phyloP scores from a whole-genome alignment of 2,888 invertebrate species.

The Pelosia muscerda region DNA sequence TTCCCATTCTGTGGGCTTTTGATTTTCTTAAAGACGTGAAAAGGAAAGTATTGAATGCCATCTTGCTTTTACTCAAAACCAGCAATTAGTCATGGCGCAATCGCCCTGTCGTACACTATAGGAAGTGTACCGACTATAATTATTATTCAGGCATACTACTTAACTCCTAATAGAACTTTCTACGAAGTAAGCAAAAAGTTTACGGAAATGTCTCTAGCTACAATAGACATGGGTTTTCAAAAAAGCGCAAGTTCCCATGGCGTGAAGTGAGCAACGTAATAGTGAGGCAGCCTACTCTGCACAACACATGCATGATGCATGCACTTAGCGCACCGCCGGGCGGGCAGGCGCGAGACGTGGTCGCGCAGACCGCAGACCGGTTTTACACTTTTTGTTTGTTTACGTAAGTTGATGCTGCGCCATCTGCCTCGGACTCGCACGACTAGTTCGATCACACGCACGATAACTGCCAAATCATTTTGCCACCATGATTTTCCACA shows the following conservation, averaged over 20 bases:
- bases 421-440: constrained; percentile 13
- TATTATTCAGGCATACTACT: constrained; percentile 38
- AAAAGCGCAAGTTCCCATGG: constrained; percentile 60
- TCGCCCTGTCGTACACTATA: constrained; percentile 28
- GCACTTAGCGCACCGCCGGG: constrained; percentile 23
- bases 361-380: constrained; percentile 21
- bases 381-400: constrained; percentile 31
- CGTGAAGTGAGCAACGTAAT: constrained; percentile 44
- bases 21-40: neutral
- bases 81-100: constrained; percentile 18
- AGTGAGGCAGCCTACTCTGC: constrained; percentile 17
- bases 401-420: constrained; percentile 19
- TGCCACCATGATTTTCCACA: neutral
- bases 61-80: constrained; percentile 22
- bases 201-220: constrained; percentile 36
- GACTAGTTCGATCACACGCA: constrained; percentile 30
- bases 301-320: too few species aligned
- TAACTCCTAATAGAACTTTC: constrained; percentile 59
- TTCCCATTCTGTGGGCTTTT: too few species aligned
- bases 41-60: constrained; percentile 11
- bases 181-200: constrained; percentile 50
- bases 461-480: constrained; percentile 30
- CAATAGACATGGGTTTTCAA: constrained; percentile 51
- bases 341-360: neutral
- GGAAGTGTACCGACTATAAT: constrained; percentile 54